Evolutionary conservation across 2,797 vertebrate species (phyloP).

Genomic region (Pseudochromis fuscus): DNA sequence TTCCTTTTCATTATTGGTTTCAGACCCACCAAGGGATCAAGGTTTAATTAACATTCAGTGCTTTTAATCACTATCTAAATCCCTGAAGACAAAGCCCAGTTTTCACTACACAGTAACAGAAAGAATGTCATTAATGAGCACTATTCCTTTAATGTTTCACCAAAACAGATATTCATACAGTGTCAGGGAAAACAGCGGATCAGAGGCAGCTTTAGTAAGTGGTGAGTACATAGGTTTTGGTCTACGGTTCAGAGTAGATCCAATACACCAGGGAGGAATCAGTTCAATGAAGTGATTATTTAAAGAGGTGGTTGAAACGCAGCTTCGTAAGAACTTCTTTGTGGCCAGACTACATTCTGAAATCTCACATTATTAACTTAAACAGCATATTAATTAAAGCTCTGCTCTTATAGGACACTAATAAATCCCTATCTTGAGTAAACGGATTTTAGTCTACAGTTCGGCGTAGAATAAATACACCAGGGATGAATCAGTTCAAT

Average conservation of each 20-base stretch:
- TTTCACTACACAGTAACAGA: not conserved
- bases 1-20: slow-evolving; percentile 6
- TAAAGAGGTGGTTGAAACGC: not conserved
- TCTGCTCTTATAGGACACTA: fast-evolving
- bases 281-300: no score
- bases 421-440: not conserved
- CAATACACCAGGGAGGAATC: no score
- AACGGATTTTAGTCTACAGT: not conserved
- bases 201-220: not conserved
- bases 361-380: not conserved
- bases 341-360: not conserved
- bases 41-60: slow-evolving; percentile 58
- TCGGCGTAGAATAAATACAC: not conserved
- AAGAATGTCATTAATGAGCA: not conserved
- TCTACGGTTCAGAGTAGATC: no score
- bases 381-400: not conserved
- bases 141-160: not conserved
- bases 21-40: slow-evolving; percentile 15
- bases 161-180: not conserved
- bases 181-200: not conserved
- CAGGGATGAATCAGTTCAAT: not conserved
- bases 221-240: no score
- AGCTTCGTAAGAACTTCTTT: not conserved
- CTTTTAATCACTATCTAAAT: slow-evolving; percentile 61
- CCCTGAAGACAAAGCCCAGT: slow-evolving; percentile 47